These are phyloP conservation scores for Scolanthus callimorphus DNA, from an alignment of 92 coral and sea anemone species.

Conservation along the genomic window DNA sequence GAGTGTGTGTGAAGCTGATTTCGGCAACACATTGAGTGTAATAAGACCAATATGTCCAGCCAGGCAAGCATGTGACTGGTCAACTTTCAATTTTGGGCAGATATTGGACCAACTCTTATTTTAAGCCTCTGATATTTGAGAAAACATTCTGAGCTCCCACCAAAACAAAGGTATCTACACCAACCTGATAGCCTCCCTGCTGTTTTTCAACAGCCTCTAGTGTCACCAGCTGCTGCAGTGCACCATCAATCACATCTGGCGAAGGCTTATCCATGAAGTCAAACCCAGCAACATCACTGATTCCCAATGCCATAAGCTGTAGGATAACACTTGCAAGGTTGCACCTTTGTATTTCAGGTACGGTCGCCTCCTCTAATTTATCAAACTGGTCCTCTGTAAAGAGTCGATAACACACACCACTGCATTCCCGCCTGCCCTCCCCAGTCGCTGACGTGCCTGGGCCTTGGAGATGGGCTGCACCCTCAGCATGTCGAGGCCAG, in stretches of 20 bases:
- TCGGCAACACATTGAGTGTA: no score
- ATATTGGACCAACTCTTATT: no score
- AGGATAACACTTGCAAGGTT: constrained; percentile 73
- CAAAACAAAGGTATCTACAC: no score
- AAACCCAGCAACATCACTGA: constrained; percentile 65
- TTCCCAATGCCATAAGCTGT: constrained; percentile 89
- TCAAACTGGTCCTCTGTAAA: constrained; percentile 97
- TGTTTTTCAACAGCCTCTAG: constrained; percentile 81
- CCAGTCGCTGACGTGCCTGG: constrained; percentile 95
- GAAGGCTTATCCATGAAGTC: constrained; percentile 89
- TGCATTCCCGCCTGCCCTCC: constrained; percentile 93
- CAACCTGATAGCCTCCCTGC: constrained; percentile 50
- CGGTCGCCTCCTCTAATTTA: constrained; percentile 62
- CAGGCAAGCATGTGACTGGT: no score
- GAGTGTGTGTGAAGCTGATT: no score
- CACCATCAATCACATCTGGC: constrained; percentile 70
- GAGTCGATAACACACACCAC: constrained; percentile 90
- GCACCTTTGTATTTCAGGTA: constrained; percentile 95
- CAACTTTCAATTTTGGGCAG: no score
- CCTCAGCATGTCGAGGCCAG: constrained; percentile 88
- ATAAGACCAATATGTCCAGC: no score
- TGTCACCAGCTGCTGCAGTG: constrained; percentile 60
- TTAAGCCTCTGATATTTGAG: no score
- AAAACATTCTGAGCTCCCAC: no score
- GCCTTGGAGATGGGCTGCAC: constrained; percentile 97